phyloP scores from a whole-genome alignment of 2,888 invertebrate genomes.

The Drepanosiphum platanoidis region DNA sequence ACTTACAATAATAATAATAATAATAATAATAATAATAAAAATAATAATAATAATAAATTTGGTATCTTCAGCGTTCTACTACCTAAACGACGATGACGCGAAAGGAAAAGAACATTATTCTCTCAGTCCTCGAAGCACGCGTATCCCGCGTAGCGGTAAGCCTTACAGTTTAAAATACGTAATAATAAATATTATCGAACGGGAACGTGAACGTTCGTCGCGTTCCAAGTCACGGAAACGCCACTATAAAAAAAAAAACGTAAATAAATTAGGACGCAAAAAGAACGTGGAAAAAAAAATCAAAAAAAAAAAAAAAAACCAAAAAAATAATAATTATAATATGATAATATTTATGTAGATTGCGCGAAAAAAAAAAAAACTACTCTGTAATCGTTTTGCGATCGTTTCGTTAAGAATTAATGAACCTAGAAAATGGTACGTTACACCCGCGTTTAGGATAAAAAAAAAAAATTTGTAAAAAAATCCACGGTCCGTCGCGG shows the following conservation, averaged over 20 bases:
- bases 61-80: slow-evolving; percentile 33
- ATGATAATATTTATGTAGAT: no score
- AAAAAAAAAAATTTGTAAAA: no score
- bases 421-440: not conserved
- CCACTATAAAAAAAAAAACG: no score
- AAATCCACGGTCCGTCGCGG: not conserved
- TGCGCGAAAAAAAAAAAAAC: no score
- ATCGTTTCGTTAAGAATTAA: not conserved
- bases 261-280: not conserved
- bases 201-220: not conserved
- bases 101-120: slow-evolving; percentile 41
- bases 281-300: not conserved
- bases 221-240: not conserved
- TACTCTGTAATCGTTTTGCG: not conserved
- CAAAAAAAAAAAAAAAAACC: not conserved
- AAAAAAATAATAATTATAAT: no score
- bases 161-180: not conserved
- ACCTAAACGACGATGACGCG: not conserved
- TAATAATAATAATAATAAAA: slow-evolving; percentile 4
- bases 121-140: not conserved
- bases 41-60: slow-evolving; percentile 8
- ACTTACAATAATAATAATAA: not conserved
- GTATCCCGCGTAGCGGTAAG: not conserved
- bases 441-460: not conserved
- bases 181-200: not conserved